Evolutionary conservation across 2,888 invertebrate genomes (phyloP).

Genomic region (Chymomyza caudatula): DNA sequence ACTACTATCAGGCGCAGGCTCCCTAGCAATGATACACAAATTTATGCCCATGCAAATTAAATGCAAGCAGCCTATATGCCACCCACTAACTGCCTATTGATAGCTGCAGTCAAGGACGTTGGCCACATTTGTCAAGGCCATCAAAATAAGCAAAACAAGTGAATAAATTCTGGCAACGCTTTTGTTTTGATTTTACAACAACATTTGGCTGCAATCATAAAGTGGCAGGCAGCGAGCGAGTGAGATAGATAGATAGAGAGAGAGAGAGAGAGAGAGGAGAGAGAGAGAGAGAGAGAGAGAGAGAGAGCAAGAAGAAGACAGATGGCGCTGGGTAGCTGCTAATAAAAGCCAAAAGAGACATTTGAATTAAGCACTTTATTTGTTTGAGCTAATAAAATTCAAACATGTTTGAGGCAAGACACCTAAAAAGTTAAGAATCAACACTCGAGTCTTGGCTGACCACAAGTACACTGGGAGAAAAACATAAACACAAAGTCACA

Average conservation of each 20-base stretch:
- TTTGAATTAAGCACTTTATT: slow-evolving; percentile 40
- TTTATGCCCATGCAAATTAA: slow-evolving; percentile 44
- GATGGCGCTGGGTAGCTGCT: too few species aligned
- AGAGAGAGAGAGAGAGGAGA: slow-evolving; percentile 11
- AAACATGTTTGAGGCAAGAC: slow-evolving; percentile 2
- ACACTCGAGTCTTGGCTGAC: not conserved
- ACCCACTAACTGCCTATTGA: not conserved
- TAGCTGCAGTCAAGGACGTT: not conserved
- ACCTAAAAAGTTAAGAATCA: not conserved
- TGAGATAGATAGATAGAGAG: slow-evolving; percentile 14
- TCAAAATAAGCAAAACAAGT: not conserved
- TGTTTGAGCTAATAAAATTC: slow-evolving; percentile 45
- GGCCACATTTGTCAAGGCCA: slow-evolving; percentile 59
- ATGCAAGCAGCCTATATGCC: slow-evolving; percentile 39
- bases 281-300: slow-evolving; percentile 35
- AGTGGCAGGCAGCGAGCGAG: slow-evolving; percentile 27
- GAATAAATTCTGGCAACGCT: slow-evolving; percentile 43
- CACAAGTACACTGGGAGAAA: not conserved
- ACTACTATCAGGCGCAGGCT: not conserved
- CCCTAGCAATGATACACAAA: not conserved
- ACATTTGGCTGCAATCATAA: slow-evolving; percentile 59
- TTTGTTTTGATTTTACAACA: slow-evolving; percentile 63
- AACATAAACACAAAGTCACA: too few species aligned
- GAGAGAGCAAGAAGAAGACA: slow-evolving; percentile 23
- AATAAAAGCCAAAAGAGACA: slow-evolving; percentile 39